These are phyloP conservation scores for Lacerta agilis DNA, from an alignment of 2,797 vertebrate genomes.

Conservation along the genomic window DNA sequence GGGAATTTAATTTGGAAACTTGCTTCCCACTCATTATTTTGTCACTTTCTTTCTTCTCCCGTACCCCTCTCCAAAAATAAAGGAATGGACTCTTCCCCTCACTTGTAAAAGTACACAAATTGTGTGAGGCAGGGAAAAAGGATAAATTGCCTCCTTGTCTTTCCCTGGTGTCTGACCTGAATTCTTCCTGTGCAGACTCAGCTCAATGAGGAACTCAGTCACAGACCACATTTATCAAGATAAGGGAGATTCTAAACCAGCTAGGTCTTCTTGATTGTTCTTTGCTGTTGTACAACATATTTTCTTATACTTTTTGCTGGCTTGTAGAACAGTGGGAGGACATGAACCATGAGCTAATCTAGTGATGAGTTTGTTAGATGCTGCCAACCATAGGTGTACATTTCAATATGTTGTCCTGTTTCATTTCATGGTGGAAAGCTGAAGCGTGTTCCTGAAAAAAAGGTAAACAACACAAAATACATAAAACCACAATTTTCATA, in stretches of 20 bases:
- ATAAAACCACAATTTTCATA: background rate
- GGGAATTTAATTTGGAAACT: background rate
- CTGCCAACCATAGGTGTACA: conserved; percentile 6
- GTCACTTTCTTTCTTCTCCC: background rate
- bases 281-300: conserved; percentile 9
- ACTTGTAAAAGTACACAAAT: background rate
- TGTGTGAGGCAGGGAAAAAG: conserved; percentile 13
- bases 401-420: conserved; percentile 20
- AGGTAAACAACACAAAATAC: background rate
- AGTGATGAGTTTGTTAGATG: conserved; percentile 13
- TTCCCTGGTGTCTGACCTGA: conserved; percentile 3
- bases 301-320: conserved; percentile 26
- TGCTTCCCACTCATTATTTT: background rate
- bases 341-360: background rate
- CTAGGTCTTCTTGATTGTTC: background rate
- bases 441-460: conserved; percentile 28
- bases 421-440: background rate
- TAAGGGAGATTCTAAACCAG: conserved; percentile 20
- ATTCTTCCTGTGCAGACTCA: background rate
- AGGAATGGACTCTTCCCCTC: background rate
- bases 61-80: background rate
- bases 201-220: background rate
- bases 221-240: conserved; percentile 9
- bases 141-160: conserved; percentile 9
- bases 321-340: background rate